These are phyloP conservation scores for Zygaena filipendulae DNA, from an alignment of 2,888 invertebrate species.

Conservation along the genomic window DNA sequence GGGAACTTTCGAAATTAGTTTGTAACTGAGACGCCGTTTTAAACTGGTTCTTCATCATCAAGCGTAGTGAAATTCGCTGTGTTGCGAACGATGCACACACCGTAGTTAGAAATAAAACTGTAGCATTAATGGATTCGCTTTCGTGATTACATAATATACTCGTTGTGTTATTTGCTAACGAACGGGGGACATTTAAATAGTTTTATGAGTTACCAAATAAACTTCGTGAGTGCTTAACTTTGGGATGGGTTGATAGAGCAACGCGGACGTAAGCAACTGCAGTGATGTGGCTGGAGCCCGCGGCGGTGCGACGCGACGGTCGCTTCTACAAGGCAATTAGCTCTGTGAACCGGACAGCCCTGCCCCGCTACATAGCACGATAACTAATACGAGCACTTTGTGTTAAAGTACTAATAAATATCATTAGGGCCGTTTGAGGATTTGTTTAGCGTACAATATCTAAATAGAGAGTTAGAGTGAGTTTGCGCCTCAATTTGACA, in stretches of 20 bases:
- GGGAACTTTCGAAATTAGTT: too few species aligned
- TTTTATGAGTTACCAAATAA: conserved; percentile 62
- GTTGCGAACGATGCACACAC: too few species aligned
- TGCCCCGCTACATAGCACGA: conserved; percentile 40
- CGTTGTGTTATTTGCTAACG: too few species aligned
- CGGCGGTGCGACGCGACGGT: conserved; percentile 32
- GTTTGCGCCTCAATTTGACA: too few species aligned
- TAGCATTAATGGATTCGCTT: too few species aligned
- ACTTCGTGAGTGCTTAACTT: conserved; percentile 57
- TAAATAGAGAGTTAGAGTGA: too few species aligned
- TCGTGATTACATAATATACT: too few species aligned
- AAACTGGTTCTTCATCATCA: too few species aligned
- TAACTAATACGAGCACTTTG: conserved; percentile 45
- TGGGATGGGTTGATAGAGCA: conserved; percentile 47
- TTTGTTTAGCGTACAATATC: too few species aligned
- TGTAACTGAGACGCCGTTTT: conserved; percentile 6
- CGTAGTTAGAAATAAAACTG: too few species aligned
- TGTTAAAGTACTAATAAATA: conserved; percentile 47
- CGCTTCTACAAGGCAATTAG: conserved; percentile 52
- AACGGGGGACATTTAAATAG: conserved; percentile 45
- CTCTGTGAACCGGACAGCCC: conserved; percentile 61
- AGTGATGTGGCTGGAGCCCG: conserved; percentile 30
- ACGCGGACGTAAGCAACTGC: conserved; percentile 22
- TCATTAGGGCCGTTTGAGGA: conserved; percentile 28
- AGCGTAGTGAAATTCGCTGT: too few species aligned